Evolutionary conservation across 2,888 invertebrate genomes (phyloP).

Genomic region (Synergus laeviventris): DNA sequence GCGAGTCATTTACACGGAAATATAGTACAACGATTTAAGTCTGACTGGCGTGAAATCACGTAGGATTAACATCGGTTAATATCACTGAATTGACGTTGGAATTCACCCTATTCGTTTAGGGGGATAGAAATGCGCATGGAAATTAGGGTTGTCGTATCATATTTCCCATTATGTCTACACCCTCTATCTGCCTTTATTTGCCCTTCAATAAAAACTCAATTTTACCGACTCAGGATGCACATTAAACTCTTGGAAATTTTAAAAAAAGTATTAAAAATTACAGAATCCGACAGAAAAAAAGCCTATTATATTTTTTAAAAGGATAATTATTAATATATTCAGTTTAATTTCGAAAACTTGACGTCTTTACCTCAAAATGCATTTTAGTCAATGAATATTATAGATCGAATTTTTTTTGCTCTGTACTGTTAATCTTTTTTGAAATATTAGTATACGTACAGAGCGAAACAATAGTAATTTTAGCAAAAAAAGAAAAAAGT

Average conservation of each 20-base stretch:
- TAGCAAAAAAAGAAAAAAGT: no score
- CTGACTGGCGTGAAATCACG: background rate
- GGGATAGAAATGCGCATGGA: slow-evolving; percentile 30
- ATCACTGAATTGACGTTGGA: slow-evolving; percentile 17
- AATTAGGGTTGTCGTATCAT: slow-evolving; percentile 37
- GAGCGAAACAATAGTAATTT: no score
- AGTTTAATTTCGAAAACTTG: no score
- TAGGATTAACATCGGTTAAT: slow-evolving; percentile 11
- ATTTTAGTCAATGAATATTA: no score
- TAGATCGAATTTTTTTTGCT: no score
- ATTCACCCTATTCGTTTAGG: slow-evolving; percentile 24
- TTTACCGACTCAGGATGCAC: slow-evolving; percentile 37
- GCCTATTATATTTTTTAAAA: no score
- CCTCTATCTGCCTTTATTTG: slow-evolving; percentile 30
- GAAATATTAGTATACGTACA: no score
- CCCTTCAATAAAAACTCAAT: slow-evolving; percentile 37
- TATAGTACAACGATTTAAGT: background rate
- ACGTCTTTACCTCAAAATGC: no score
- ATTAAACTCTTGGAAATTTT: slow-evolving; percentile 19
- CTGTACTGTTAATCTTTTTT: no score
- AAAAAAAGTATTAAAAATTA: no score
- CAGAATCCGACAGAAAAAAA: no score
- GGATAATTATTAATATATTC: no score
- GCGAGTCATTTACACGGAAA: background rate
- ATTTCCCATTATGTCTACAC: slow-evolving; percentile 2